Evolutionary conservation across 2,797 vertebrate species (phyloP).

Genomic region (Masticophis lateralis): DNA sequence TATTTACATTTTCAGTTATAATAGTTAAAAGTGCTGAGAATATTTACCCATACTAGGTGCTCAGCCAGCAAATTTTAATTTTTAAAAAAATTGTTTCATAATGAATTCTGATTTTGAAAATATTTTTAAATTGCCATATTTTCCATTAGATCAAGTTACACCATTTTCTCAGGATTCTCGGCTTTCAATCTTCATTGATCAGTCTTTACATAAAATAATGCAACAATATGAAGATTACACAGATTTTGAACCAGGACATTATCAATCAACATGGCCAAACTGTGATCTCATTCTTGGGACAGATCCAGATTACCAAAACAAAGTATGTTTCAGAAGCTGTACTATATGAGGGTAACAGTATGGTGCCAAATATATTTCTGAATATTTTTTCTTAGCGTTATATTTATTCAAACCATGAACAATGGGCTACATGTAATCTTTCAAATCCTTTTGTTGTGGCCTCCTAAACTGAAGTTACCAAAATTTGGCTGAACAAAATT

Average conservation of each 20-base stretch:
- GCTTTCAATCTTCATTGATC: constrained; percentile 50
- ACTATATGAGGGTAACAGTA: constrained; percentile 12
- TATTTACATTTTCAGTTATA: not conserved
- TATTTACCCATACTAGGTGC: not conserved
- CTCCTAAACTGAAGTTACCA: not conserved
- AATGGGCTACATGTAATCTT: not conserved
- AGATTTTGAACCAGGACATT: constrained; percentile 16
- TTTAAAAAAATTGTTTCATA: not conserved
- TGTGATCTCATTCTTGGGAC: constrained; percentile 60
- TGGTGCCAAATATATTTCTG: constrained; percentile 23
- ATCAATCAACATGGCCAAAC: constrained; percentile 36
- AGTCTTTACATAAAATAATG: constrained; percentile 18
- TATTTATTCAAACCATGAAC: not conserved
- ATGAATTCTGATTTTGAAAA: not conserved
- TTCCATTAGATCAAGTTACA: constrained; percentile 55
- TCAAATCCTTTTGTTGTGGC: not conserved
- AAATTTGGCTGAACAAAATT: not conserved
- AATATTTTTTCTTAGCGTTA: not conserved
- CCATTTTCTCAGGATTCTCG: constrained; percentile 60
- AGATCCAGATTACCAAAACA: constrained; percentile 53
- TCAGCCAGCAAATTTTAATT: not conserved
- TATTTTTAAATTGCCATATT: not conserved
- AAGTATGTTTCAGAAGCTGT: constrained; percentile 29
- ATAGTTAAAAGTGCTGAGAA: not conserved
- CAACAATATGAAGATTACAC: constrained; percentile 18